These are phyloP conservation scores for Drosophila algonquin DNA, from an alignment of 2,888 invertebrate species.

Conservation along the genomic window DNA sequence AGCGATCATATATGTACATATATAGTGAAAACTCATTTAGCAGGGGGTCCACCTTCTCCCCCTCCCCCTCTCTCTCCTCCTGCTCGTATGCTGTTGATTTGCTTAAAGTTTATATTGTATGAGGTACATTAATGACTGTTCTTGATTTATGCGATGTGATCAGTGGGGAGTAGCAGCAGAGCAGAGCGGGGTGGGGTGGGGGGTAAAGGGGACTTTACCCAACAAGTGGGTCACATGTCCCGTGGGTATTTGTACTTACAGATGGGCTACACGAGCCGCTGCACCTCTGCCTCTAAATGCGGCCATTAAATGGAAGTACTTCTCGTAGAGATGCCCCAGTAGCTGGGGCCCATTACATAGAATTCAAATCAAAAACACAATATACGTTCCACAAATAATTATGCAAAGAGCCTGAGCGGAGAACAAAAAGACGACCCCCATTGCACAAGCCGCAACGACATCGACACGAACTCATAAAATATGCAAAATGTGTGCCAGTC, in stretches of 20 bases:
- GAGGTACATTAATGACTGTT: constrained; percentile 63
- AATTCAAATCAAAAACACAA: constrained; percentile 60
- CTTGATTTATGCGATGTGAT: constrained; percentile 68
- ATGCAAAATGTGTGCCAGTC: constrained; percentile 80
- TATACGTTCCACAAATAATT: constrained; percentile 68
- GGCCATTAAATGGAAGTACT: constrained; percentile 35
- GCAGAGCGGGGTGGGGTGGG: background rate
- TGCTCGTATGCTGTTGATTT: constrained; percentile 46
- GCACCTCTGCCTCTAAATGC: constrained; percentile 21
- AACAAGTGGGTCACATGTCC: constrained; percentile 75
- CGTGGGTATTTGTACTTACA: constrained; percentile 61
- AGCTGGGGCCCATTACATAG: constrained; percentile 63
- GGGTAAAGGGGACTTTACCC: background rate
- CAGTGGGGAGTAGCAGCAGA: constrained; percentile 23
- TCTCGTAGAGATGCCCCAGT: constrained; percentile 36
- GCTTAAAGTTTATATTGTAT: constrained; percentile 18
- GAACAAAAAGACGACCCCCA: constrained; percentile 46
- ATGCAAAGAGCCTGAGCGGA: constrained; percentile 67
- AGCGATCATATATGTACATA: too few species aligned
- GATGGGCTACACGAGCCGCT: constrained; percentile 42
- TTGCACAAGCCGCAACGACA: constrained; percentile 66
- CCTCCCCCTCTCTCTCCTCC: constrained; percentile 33
- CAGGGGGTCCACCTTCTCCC: constrained; percentile 59
- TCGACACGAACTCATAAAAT: constrained; percentile 79
- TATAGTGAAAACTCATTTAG: constrained; percentile 70